phyloP scores from a whole-genome alignment of 1,140 invertebrate genomes.

The Hirudo medicinalis region DNA sequence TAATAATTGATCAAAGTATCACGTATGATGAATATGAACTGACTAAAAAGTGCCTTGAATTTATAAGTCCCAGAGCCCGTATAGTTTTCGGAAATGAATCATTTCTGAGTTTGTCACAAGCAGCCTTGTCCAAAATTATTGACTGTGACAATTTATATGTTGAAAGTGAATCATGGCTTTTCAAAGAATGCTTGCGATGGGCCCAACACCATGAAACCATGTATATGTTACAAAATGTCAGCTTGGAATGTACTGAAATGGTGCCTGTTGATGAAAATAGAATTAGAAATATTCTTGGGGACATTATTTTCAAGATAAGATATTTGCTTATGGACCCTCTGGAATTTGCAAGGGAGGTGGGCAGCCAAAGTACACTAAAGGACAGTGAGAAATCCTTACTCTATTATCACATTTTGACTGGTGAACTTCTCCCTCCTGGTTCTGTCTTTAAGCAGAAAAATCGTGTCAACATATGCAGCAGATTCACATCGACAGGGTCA shows the following conservation, averaged over 20 bases:
- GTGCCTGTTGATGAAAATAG: neutral
- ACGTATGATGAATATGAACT: conserved; percentile 14
- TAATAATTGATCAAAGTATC: conserved; percentile 15
- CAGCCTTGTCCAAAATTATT: neutral
- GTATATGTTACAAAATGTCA: neutral
- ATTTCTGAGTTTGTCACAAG: conserved; percentile 6
- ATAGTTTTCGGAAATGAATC: conserved; percentile 8
- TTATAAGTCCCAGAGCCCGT: conserved; percentile 12
- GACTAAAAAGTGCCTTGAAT: conserved; percentile 12
- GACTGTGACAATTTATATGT: conserved; percentile 10
- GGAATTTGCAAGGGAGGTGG: conserved; percentile 20
- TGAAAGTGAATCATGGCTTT: conserved; percentile 13
- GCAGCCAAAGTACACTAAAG: conserved; percentile 5
- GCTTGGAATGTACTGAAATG: neutral
- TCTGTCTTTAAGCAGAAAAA: neutral
- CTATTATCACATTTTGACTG: conserved; percentile 14
- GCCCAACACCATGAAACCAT: conserved; percentile 1
- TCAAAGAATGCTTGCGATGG: conserved; percentile 16
- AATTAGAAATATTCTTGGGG: conserved; percentile 15
- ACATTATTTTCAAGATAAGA: conserved; percentile 19
- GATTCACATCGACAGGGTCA: conserved; percentile 6
- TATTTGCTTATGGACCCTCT: conserved; percentile 16
- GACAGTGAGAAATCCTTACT: conserved; percentile 16
- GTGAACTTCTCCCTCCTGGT: neutral
- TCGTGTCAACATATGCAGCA: conserved; percentile 8